A percentile compares a stretch with the other conserved stretches of the same genome.
Conservation (phyloP, 2,797 vertebrate species). For the Chaetodon trifasciatus region DNA sequence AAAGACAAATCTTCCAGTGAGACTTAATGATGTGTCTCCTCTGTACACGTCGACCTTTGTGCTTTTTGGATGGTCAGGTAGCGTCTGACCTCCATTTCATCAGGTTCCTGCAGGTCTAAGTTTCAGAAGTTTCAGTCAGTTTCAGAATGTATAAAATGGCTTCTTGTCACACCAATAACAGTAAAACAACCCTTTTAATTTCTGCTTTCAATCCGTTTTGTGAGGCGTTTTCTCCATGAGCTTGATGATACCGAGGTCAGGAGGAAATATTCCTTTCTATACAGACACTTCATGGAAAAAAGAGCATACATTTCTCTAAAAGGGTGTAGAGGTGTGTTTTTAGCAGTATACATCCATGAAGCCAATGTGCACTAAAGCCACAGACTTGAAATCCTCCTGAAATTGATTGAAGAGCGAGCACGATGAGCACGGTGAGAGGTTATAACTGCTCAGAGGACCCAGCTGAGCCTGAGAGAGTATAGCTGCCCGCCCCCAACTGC, state of each 20-base stretch:
- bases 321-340: background rate
- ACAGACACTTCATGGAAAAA: no score
- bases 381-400: background rate
- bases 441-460: conserved; percentile 40
- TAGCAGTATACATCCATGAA: background rate
- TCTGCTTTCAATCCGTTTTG: background rate
- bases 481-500: conserved; percentile 33
- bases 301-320: no score
- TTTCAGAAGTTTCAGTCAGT: background rate
- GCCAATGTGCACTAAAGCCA: conserved; percentile 3
- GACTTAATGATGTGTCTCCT: background rate
- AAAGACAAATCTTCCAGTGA: background rate
- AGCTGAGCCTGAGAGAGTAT: conserved; percentile 58
- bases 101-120: background rate
- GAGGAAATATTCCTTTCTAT: background rate
- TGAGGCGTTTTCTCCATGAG: background rate
- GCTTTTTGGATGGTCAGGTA: background rate
- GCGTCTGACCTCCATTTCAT: background rate
- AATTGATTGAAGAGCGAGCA: conserved; percentile 25
- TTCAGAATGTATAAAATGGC: background rate
- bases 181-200: background rate
- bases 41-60: background rate
- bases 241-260: background rate
- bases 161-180: background rate
- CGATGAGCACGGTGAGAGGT: conserved; percentile 25